Base-by-base conservation (phyloP, 2,888 invertebrate genomes). In the Prenolepis imparis region DNA sequence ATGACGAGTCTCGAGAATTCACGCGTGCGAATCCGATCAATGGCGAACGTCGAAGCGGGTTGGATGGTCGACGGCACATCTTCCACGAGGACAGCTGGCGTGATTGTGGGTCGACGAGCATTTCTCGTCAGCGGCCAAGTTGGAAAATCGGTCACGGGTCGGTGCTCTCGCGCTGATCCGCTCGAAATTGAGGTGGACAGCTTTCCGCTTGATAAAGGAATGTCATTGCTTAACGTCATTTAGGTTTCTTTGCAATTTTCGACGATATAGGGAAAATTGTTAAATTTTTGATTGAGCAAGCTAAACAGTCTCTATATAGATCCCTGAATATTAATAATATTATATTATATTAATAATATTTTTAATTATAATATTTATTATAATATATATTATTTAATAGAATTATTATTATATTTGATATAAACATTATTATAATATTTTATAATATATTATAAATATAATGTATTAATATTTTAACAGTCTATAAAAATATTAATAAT, bases 1-100 rank as follows among this genome's bases (percentile, higher is more conserved):
- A 73, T 61, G 81, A 52, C 18, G 82, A 82, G 67, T 39, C 57
- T 61, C 67, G 59, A 32, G 81, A 48, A 75, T 80, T 52, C 32
- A 28, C 64, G 74, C 59, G 36, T 36, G 28, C 52, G 39, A 41
- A 84, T 36, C 67, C 84, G 84, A 88, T 88, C 88, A 83, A 85
- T 83, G 59, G n/a, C 63, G 82, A 81, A 72, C 55, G 75, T 83
- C 77, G 72, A 70, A 75, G 44, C 63, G 74, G 66, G 55, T 36
- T 52, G 75, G 32, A 36, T 68, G 39, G 63, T 24, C 52, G 75
- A 12, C 52, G 74, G 24, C 59, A 39, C 44, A 21, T 77, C 77
- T 57, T 82, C 63, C 41, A 57, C 44, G 59, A 82, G 57, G 82
- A 78, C 77, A 66, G 77, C 75, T 64, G 82, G 77, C 44, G 63